These are phyloP conservation scores for Smutsia temminckii DNA, from an alignment of 2,797 vertebrate species.

Conservation along the genomic window DNA sequence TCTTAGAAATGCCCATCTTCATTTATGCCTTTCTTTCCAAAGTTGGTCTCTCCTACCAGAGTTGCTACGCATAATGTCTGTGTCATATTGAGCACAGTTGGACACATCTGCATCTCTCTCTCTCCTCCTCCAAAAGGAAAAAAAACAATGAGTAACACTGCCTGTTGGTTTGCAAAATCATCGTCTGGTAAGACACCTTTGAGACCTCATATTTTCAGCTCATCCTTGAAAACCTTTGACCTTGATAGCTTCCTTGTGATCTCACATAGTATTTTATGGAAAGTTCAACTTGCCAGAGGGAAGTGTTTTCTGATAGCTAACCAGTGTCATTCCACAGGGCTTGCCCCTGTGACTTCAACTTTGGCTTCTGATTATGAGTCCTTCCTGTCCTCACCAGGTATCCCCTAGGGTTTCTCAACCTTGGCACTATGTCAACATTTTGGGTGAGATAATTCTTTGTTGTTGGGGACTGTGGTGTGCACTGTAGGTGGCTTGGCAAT, in stretches of 20 bases:
- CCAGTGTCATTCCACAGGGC: neutral
- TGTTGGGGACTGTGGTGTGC: neutral
- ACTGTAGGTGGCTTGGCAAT: neutral
- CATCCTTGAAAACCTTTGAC: neutral
- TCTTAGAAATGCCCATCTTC: neutral
- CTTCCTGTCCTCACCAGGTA: neutral
- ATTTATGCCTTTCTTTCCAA: neutral
- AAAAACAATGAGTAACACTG: fast-evolving
- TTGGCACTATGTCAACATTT: neutral
- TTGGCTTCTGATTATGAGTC: neutral
- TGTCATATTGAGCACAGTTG: neutral
- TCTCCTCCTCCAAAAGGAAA: neutral
- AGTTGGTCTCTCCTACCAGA: neutral
- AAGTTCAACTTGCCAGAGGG: slow-evolving; percentile 40
- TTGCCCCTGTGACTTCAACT: neutral
- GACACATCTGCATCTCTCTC: neutral
- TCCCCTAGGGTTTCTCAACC: neutral
- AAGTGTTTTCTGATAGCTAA: slow-evolving; percentile 7
- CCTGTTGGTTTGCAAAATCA: neutral
- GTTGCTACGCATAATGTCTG: neutral
- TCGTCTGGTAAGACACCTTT: neutral
- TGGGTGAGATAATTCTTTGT: neutral
- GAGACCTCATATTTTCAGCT: slow-evolving; percentile 28
- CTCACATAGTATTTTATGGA: neutral
- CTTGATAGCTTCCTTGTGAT: neutral